Conservation (phyloP, 1,140 invertebrate species). For the Sitobion miscanthi region DNA sequence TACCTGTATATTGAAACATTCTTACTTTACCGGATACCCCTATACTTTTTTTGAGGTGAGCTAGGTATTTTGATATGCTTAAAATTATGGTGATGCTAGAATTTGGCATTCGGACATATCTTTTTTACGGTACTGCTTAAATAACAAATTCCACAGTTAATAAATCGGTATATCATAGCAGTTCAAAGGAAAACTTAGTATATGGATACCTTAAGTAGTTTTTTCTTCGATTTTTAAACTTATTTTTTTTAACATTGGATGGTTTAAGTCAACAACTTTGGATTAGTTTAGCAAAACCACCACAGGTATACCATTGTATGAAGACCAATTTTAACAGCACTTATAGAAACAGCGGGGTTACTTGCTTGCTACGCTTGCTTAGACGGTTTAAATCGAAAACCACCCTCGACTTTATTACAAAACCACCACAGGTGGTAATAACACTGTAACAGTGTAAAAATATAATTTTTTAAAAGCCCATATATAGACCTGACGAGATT, state of each 20-base stretch:
- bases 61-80: neutral
- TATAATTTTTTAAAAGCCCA: no score
- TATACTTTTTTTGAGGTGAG: neutral
- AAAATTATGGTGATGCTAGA: neutral
- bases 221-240: neutral
- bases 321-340: neutral
- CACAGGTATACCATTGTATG: neutral
- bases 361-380: neutral
- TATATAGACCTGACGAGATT: no score
- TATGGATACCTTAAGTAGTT: neutral
- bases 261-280: neutral
- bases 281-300: neutral
- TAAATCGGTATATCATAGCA: neutral
- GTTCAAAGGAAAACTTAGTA: neutral
- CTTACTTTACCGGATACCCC: neutral
- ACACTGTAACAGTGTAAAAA: no score
- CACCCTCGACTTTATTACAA: neutral
- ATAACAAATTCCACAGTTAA: neutral
- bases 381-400: neutral
- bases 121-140: neutral
- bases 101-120: neutral
- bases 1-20: neutral
- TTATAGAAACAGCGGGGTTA: neutral
- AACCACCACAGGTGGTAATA: neutral
- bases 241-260: neutral